Conservation (phyloP, 2,797 vertebrate species). For the Tapera naevia region DNA sequence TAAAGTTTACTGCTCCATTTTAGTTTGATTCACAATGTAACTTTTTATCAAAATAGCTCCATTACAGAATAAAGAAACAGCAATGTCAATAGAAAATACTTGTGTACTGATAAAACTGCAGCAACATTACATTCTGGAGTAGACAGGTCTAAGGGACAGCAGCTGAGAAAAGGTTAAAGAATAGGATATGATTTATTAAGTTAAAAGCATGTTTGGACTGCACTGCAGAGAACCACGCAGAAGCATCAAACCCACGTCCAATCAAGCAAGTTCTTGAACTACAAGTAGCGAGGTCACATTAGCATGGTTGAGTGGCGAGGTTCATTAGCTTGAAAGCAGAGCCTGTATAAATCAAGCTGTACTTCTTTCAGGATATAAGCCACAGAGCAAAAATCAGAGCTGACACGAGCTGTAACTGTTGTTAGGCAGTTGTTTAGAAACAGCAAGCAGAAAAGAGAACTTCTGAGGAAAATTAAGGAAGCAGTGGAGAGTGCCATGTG, state of each 20-base stretch:
- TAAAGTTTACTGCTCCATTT: neutral
- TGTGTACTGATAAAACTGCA: neutral
- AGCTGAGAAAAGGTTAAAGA: neutral
- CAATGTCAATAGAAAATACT: neutral
- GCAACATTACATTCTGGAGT: neutral
- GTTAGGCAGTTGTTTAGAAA: neutral
- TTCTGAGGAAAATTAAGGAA: neutral
- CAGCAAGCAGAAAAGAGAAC: neutral
- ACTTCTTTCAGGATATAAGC: neutral
- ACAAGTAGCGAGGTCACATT: neutral
- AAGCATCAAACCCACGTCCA: neutral
- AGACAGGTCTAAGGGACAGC: neutral
- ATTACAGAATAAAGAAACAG: neutral
- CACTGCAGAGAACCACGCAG: neutral
- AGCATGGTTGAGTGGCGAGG: fast-evolving
- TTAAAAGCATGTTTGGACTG: neutral
- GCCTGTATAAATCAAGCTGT: neutral
- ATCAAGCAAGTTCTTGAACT: neutral
- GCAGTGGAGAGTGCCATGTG: neutral
- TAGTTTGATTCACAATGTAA: neutral
- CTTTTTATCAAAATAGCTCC: neutral
- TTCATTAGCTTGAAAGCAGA: neutral
- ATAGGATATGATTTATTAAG: neutral
- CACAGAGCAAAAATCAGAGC: neutral
- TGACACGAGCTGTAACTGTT: neutral